These are phyloP conservation scores for Globodera rostochiensis DNA, from an alignment of 1,140 invertebrate species.

Conservation along the genomic window DNA sequence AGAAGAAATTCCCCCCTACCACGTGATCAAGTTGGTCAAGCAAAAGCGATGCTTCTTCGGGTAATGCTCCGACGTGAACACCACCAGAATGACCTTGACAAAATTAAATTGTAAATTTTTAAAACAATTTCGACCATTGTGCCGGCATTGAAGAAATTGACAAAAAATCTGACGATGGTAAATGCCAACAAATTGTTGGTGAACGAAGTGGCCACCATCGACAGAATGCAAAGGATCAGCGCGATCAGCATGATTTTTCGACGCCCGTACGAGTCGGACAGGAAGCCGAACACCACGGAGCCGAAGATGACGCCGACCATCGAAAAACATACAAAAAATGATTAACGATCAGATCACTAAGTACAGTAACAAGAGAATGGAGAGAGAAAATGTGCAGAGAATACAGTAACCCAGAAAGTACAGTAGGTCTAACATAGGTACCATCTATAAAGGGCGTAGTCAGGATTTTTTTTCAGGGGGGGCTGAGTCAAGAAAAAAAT, in stretches of 20 bases:
- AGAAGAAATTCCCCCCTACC: not conserved
- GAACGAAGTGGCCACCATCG: slow-evolving; percentile 49
- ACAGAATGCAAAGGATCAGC: slow-evolving; percentile 42
- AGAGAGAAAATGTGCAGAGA: no score
- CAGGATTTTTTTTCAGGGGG: no score
- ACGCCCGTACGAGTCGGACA: slow-evolving; percentile 28
- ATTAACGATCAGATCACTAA: not conserved
- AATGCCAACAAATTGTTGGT: slow-evolving; percentile 41
- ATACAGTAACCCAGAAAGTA: not conserved
- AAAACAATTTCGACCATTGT: slow-evolving; percentile 42
- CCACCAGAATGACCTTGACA: slow-evolving; percentile 42
- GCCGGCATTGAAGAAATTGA: slow-evolving; percentile 53
- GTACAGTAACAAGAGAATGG: not conserved
- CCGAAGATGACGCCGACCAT: slow-evolving; percentile 38
- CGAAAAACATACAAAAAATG: slow-evolving; percentile 12
- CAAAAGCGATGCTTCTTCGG: slow-evolving; percentile 53
- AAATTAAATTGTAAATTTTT: not conserved
- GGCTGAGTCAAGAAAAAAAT: no score
- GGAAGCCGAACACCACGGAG: slow-evolving; percentile 31
- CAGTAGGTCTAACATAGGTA: no score
- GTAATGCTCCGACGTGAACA: slow-evolving; percentile 53
- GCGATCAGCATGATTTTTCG: slow-evolving; percentile 46
- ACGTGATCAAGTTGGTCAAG: slow-evolving; percentile 50
- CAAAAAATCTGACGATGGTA: slow-evolving; percentile 48
- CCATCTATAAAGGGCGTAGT: no score